Conservation (phyloP, 2,113 vertebrate species). For the Psittacara wagleri region DNA sequence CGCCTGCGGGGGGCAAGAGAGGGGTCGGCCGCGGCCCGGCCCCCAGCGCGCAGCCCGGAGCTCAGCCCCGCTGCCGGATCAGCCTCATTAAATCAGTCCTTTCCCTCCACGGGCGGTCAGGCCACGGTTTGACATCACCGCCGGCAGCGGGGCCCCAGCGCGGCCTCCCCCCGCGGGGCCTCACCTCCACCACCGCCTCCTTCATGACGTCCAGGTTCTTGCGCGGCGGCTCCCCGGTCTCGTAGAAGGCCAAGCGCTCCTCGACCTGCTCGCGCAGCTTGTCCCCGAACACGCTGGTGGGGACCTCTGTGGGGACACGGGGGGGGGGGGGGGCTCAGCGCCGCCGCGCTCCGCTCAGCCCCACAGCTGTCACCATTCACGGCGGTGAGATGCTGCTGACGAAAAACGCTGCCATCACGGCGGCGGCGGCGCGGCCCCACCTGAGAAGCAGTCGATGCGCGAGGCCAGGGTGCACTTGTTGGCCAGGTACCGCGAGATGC, state of each 20-base stretch:
- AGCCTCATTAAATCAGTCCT: slow-evolving; percentile 99
- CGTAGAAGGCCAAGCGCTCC: slow-evolving; percentile 91
- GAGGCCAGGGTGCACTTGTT: slow-evolving; percentile 57
- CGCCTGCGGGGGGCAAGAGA: slow-evolving; percentile 71
- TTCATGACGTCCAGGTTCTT: slow-evolving; percentile 96
- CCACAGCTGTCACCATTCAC: slow-evolving; percentile 84
- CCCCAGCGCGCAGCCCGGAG: too few species aligned
- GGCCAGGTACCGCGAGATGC: slow-evolving; percentile 96
- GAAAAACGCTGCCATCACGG: slow-evolving; percentile 96
- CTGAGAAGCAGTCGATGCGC: background rate
- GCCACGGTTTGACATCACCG: slow-evolving; percentile 80
- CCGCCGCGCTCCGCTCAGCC: slow-evolving; percentile 82
- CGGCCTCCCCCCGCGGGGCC: background rate
- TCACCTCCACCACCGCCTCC: slow-evolving; percentile 86
- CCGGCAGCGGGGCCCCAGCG: slow-evolving; percentile 26
- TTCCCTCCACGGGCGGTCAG: slow-evolving; percentile 80
- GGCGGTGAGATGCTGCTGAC: slow-evolving; percentile 91
- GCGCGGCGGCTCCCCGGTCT: slow-evolving; percentile 87
- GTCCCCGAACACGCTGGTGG: slow-evolving; percentile 90
- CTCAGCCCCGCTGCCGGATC: slow-evolving; percentile 45
- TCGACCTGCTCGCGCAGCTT: slow-evolving; percentile 93
- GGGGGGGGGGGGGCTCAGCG: background rate
- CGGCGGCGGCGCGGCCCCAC: slow-evolving; percentile 25
- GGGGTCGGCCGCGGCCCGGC: too few species aligned
- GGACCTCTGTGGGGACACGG: slow-evolving; percentile 77